Evolutionary conservation across 2,888 invertebrate genomes (phyloP), one percentile per base, ranked within the genome.

Genomic region (Cephus runcator): DNA sequence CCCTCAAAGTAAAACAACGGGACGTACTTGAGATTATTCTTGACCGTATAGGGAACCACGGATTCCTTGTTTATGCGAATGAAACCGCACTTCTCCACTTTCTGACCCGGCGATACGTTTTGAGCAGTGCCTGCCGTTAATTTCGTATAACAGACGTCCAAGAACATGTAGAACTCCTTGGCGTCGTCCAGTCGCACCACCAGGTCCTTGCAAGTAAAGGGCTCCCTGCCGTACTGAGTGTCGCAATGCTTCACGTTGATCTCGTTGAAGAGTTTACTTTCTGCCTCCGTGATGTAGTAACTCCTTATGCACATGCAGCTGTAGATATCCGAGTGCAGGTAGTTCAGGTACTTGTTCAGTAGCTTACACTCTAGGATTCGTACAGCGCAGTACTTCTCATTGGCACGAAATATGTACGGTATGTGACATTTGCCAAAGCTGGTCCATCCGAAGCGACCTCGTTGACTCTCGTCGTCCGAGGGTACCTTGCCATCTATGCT

Each of bases 241-340:
- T 98, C 98, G 92, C 98, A 98, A 90, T 98, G 98, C 90, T 96
- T 96, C 82, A 95, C 94, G 92, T 98, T 99, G 85, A 98, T 98
- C 92, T 98, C 98, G 87, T 97, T 98, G 74, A 98, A 93, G 33
- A 98, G 93, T 83, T 96, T 95, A 76, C 97, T 96, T 92, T 99
- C 98, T 0, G 96, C 95, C 83, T 97, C 97, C 0, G 98, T 98
- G 84, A 98, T 97, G 91, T 97, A 98, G 92, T 97, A 98, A 92
- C 98, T 98, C 84, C 97, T 94, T 85, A 98, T 96, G 90, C 97
- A 97, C 23, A 97, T 97, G 92, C 97, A 98, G 83, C 96, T 97
- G 92, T 97, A 97, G 83, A 98, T 96, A 89, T 97, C 97, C 83
- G 96, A 95, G 90, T 98, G 97, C 76, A 98, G 93, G 90, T 96